phyloP scores from a whole-genome alignment of 2,797 vertebrate genomes.

The Diplodus sargus region DNA sequence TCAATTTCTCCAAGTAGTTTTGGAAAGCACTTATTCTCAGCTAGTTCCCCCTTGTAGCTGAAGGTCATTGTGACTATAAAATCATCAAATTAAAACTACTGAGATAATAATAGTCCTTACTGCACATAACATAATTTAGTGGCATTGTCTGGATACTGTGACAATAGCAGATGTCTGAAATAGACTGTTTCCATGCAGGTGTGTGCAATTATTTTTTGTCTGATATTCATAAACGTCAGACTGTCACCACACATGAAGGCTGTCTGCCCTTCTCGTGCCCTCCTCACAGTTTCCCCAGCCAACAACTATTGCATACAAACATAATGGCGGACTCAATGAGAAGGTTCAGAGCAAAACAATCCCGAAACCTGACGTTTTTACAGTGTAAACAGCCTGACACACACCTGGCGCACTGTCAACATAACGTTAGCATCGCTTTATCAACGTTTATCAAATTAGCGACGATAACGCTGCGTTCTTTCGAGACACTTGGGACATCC shows the following conservation, averaged over 20 bases:
- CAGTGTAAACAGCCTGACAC: background rate
- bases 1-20: background rate
- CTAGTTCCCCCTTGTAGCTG: slow-evolving; percentile 13
- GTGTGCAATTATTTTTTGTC: background rate
- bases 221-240: background rate
- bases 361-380: background rate
- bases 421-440: background rate
- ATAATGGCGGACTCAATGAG: background rate
- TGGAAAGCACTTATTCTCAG: background rate
- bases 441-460: background rate
- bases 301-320: background rate
- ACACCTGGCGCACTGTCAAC: background rate
- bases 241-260: background rate
- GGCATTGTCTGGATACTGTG: background rate
- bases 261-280: slow-evolving; percentile 2
- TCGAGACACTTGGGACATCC: no score
- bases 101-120: background rate
- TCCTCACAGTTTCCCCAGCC: background rate
- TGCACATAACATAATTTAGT: background rate
- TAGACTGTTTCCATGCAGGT: background rate
- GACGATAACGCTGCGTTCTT: no score
- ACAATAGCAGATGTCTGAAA: background rate
- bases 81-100: background rate
- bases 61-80: background rate
- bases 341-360: no score